A percentile compares a stretch with the other conserved stretches of the same genome.
Evolutionary conservation across 2,888 invertebrate species (phyloP).

Genomic region (Troilus luridus): DNA sequence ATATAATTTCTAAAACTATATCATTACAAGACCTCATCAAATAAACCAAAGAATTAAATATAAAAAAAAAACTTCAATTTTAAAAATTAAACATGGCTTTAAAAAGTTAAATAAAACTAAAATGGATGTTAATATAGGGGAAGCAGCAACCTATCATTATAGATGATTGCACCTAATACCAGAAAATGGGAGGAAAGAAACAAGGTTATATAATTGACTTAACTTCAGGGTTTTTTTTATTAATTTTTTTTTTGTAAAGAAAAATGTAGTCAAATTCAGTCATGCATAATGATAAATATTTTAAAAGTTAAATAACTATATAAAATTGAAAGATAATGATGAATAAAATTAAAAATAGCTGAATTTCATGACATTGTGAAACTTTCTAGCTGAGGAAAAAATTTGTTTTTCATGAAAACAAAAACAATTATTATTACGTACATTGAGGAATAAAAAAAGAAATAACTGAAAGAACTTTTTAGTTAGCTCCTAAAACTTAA

Average conservation of each 20-base stretch:
- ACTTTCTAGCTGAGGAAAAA: background rate
- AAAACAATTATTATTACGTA: background rate
- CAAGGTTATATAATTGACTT: background rate
- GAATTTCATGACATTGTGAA: constrained; percentile 21
- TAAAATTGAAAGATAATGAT: background rate
- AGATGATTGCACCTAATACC: background rate
- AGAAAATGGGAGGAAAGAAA: background rate
- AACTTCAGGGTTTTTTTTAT: background rate
- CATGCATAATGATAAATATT: background rate
- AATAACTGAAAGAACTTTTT: background rate
- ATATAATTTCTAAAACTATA: background rate
- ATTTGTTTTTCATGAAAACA: background rate
- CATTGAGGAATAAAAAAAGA: background rate
- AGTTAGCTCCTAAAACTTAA: background rate
- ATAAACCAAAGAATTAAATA: background rate
- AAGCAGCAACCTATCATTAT: background rate
- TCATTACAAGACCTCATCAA: background rate
- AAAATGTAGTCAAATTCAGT: background rate
- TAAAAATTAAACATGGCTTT: background rate
- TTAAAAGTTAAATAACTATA: background rate
- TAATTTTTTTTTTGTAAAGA: too few relatives aligned
- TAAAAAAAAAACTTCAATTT: background rate
- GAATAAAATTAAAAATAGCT: background rate
- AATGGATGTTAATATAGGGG: background rate
- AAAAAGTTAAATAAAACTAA: background rate